These are phyloP conservation scores for Oreochromis tanganicae DNA, from an alignment of 2,113 vertebrate genomes.

Conservation along the genomic window DNA sequence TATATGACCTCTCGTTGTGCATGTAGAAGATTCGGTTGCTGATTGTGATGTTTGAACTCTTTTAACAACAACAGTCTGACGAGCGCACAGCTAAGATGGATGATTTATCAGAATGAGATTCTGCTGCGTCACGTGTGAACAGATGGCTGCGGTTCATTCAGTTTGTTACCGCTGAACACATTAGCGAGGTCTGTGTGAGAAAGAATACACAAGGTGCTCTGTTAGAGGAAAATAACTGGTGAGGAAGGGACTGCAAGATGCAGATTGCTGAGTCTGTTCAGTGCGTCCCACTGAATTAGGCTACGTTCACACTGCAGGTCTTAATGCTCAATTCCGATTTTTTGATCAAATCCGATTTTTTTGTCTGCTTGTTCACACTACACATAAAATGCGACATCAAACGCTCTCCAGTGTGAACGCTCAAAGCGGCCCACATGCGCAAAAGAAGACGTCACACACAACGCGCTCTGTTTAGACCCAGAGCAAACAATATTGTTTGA, in stretches of 20 bases:
- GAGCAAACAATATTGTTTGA: too few species aligned
- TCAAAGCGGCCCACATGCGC: too few species aligned
- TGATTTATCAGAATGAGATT: neutral
- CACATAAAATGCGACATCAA: too few species aligned
- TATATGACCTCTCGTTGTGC: neutral
- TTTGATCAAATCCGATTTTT: too few species aligned
- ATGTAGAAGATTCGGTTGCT: neutral
- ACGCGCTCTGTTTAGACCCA: too few species aligned
- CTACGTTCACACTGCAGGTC: too few species aligned
- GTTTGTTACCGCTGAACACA: neutral
- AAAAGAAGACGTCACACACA: too few species aligned
- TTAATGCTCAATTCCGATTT: too few species aligned
- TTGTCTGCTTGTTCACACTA: too few species aligned
- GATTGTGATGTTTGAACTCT: neutral
- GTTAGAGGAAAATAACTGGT: neutral
- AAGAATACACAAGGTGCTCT: neutral
- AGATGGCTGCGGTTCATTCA: neutral
- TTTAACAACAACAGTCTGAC: neutral
- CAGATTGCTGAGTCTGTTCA: neutral
- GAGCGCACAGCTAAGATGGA: neutral
- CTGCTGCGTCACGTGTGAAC: neutral
- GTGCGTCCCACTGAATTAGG: neutral
- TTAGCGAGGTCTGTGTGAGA: neutral
- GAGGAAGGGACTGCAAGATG: neutral
- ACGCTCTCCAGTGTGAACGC: too few species aligned